Conservation (phyloP, 2,888 invertebrate species). For the Eilema caniola region DNA sequence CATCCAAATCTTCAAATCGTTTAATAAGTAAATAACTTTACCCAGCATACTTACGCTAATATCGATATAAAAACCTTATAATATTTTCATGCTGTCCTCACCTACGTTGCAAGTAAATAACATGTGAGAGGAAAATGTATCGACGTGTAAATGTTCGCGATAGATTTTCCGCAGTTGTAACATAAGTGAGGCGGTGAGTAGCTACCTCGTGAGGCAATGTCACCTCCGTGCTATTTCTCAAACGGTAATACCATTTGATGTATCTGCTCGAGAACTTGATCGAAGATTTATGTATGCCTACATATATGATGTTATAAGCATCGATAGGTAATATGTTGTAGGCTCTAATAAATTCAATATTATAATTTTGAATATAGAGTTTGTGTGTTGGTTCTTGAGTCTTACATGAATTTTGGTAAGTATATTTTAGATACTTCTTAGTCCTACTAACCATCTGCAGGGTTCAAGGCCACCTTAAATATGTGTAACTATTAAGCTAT, state of each 20-base stretch:
- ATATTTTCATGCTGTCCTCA: slow-evolving; percentile 32
- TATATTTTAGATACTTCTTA: too few species aligned
- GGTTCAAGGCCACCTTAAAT: too few species aligned
- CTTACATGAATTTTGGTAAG: too few species aligned
- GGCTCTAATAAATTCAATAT: slow-evolving; percentile 2
- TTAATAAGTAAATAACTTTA: background rate
- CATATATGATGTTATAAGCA: slow-evolving; percentile 39
- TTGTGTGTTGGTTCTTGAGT: background rate
- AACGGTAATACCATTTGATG: slow-evolving; percentile 63
- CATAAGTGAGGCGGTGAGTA: slow-evolving; percentile 36
- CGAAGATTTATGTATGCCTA: slow-evolving; percentile 44
- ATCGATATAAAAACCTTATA: slow-evolving; percentile 20
- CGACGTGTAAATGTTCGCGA: slow-evolving; percentile 29
- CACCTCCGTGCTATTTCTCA: slow-evolving; percentile 60
- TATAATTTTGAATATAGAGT: slow-evolving; percentile 10
- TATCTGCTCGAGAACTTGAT: slow-evolving; percentile 59
- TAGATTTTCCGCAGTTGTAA: slow-evolving; percentile 32
- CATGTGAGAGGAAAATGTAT: slow-evolving; percentile 41
- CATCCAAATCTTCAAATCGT: background rate
- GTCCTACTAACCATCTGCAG: too few species aligned
- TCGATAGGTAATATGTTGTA: slow-evolving; percentile 19
- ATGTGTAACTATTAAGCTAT: too few species aligned
- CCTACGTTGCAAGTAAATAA: slow-evolving; percentile 47
- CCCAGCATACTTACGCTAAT: slow-evolving; percentile 14
- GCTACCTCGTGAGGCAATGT: slow-evolving; percentile 29